Conservation (phyloP, 1,140 invertebrate genomes). For the Aphis craccivora region DNA sequence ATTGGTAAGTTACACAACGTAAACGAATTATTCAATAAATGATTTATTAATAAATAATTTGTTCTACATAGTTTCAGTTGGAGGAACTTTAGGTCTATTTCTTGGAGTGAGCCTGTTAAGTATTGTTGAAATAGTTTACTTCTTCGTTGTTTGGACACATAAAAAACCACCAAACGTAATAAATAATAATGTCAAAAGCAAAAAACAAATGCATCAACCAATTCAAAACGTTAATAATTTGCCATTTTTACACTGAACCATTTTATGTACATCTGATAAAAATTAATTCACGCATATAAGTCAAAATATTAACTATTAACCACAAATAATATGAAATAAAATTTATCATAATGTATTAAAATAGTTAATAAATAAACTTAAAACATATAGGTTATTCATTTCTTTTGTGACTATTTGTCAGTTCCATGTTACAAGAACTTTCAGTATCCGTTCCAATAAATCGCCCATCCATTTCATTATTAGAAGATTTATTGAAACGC, state of each 20-base stretch:
- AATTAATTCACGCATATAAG: background rate
- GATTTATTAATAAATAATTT: background rate
- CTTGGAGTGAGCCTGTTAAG: slow-evolving; percentile 72
- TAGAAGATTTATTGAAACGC: background rate
- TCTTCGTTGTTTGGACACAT: slow-evolving; percentile 63
- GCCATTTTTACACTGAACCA: slow-evolving; percentile 31
- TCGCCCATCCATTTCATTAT: background rate
- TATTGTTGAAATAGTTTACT: slow-evolving; percentile 71
- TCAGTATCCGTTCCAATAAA: background rate
- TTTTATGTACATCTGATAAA: background rate
- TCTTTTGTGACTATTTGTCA: background rate
- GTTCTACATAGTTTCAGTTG: slow-evolving; percentile 68
- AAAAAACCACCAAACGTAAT: background rate
- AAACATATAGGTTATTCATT: background rate
- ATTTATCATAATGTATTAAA: background rate
- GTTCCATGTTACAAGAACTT: background rate
- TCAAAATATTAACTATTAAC: background rate
- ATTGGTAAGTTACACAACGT: slow-evolving; percentile 66
- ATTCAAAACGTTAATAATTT: slow-evolving; percentile 32
- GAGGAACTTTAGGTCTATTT: slow-evolving; percentile 71
- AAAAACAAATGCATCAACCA: background rate
- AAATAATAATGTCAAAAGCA: too few species aligned
- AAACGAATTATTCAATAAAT: background rate
- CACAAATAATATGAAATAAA: background rate
- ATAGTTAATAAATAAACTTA: slow-evolving; percentile 6